A percentile compares a stretch with the other conserved stretches of the same genome.
Evolutionary conservation across 2,797 vertebrate genomes (phyloP).

Genomic region (Halcyon smyrnensis): DNA sequence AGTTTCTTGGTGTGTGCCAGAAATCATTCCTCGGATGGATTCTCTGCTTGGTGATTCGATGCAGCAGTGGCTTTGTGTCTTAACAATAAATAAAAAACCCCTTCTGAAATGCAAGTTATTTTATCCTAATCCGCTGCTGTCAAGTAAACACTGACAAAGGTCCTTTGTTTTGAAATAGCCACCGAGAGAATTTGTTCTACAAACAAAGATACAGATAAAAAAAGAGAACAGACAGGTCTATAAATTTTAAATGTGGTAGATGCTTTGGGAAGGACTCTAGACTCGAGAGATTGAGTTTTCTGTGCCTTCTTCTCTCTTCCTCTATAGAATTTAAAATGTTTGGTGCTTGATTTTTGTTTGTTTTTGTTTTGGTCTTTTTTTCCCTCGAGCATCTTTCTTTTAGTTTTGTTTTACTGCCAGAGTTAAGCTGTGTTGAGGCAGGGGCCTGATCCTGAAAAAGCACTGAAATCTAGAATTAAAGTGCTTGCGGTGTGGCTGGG

Average conservation of each 20-base stretch:
- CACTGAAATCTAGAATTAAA: not conserved
- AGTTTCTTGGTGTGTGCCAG: not conserved
- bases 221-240: not conserved
- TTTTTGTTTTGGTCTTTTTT: not conserved
- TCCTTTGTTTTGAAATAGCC: slow-evolving; percentile 41
- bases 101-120: slow-evolving; percentile 38
- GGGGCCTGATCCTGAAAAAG: not conserved
- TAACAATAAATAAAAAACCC: not conserved
- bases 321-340: not conserved
- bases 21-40: slow-evolving; percentile 4
- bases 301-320: not conserved
- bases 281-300: not conserved
- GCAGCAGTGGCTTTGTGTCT: slow-evolving; percentile 15
- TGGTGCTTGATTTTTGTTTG: not conserved
- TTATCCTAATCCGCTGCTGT: slow-evolving; percentile 35
- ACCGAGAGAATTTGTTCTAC: slow-evolving; percentile 18
- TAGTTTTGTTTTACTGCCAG: not conserved
- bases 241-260: not conserved
- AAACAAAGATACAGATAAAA: slow-evolving; percentile 21
- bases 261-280: not conserved
- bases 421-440: not conserved
- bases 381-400: not conserved
- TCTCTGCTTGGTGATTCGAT: not conserved
- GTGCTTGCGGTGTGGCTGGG: not conserved
- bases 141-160: slow-evolving; percentile 39